Evolutionary conservation across 2,888 invertebrate species (phyloP).

Genomic region (Epirrhoe tristata): DNA sequence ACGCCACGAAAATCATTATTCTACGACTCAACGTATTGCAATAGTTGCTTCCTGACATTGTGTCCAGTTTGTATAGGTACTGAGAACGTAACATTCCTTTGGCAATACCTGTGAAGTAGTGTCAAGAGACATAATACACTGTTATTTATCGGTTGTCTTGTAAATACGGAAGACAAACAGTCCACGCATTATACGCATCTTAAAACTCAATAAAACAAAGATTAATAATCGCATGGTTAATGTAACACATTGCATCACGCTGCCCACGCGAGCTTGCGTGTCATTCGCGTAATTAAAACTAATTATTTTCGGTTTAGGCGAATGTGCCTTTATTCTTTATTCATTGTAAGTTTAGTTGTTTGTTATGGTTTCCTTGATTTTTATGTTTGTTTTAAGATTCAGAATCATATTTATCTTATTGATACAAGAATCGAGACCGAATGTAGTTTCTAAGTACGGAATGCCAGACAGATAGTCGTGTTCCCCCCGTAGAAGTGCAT

Average conservation of each 20-base stretch:
- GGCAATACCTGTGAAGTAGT: slow-evolving; percentile 5
- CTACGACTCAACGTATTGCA: slow-evolving; percentile 12
- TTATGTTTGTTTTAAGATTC: neutral
- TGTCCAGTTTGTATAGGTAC: slow-evolving; percentile 9
- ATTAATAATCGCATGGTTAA: slow-evolving; percentile 65
- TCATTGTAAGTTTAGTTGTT: slow-evolving; percentile 38
- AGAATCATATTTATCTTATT: neutral
- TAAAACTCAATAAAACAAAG: slow-evolving; percentile 50
- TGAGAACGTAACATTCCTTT: slow-evolving; percentile 19
- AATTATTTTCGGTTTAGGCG: slow-evolving; percentile 67
- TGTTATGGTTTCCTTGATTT: slow-evolving; percentile 36
- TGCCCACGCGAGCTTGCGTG: slow-evolving; percentile 62
- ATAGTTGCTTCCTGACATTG: slow-evolving; percentile 25
- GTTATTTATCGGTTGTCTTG: neutral
- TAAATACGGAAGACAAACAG: slow-evolving; percentile 19
- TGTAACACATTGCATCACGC: slow-evolving; percentile 60
- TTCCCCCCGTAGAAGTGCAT: neutral
- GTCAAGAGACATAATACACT: neutral
- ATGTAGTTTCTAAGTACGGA: neutral
- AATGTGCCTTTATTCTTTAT: slow-evolving; percentile 43
- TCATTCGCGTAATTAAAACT: slow-evolving; percentile 75
- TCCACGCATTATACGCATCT: slow-evolving; percentile 27
- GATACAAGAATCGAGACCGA: neutral
- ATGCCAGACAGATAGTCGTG: slow-evolving; percentile 8
- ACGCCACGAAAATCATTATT: slow-evolving; percentile 1